These are phyloP conservation scores for Rallus limicola DNA, from an alignment of 2,113 vertebrate genomes.

Conservation along the genomic window DNA sequence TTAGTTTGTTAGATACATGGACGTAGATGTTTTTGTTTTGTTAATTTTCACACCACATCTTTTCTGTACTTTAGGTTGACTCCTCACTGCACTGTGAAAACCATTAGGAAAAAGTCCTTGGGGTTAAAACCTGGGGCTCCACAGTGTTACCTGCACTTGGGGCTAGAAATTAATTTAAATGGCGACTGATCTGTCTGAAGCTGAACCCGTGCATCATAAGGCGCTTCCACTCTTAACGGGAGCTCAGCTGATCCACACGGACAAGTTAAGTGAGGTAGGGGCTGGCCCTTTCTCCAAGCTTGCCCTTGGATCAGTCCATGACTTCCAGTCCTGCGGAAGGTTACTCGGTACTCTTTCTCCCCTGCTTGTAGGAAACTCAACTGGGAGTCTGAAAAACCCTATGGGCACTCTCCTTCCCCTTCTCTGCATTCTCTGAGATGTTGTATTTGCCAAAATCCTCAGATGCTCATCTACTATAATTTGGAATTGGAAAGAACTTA, in stretches of 20 bases:
- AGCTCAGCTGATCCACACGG: slow-evolving; percentile 82
- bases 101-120: slow-evolving; percentile 81
- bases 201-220: slow-evolving; percentile 83
- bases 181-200: slow-evolving; percentile 82
- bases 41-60: slow-evolving; percentile 81
- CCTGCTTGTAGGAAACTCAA: slow-evolving; percentile 31
- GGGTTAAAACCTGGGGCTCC: slow-evolving; percentile 81
- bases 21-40: slow-evolving; percentile 63
- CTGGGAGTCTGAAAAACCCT: slow-evolving; percentile 25
- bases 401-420: slow-evolving; percentile 31
- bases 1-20: slow-evolving; percentile 40
- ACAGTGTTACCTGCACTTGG: slow-evolving; percentile 77
- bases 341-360: slow-evolving; percentile 49
- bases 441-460: not conserved
- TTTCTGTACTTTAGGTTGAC: slow-evolving; percentile 84
- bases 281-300: slow-evolving; percentile 77
- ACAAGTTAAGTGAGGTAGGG: slow-evolving; percentile 86
- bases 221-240: slow-evolving; percentile 81
- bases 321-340: slow-evolving; percentile 68
- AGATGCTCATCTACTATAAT: slow-evolving; percentile 16
- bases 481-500: slow-evolving; percentile 13
- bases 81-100: slow-evolving; percentile 79
- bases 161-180: slow-evolving; percentile 82
- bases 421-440: slow-evolving; percentile 17
- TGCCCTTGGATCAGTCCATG: slow-evolving; percentile 77